Base-by-base conservation (phyloP, 2,888 invertebrate species). In the Sinelater perroti region DNA sequence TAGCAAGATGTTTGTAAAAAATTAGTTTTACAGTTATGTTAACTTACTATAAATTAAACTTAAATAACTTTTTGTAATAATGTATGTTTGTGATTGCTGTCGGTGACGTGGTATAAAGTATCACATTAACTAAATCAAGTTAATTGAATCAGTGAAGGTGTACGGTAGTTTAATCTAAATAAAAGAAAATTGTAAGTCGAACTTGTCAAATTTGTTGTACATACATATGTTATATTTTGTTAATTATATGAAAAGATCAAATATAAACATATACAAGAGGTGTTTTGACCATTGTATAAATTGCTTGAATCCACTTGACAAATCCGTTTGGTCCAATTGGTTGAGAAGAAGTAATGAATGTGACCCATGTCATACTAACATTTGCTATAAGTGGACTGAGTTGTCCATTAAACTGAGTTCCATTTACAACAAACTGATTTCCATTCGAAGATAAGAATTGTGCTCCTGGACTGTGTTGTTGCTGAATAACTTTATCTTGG, bases 331-430 rank as follows among this genome's bases (percentile, higher is more conserved):
- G 69, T 56, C 82, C 71, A 21, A 82, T 79, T 67, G 80, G 80
- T 33, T 76, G 78, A 8, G 85, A 83, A 24, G 82, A 81, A 4
- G 84, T 75, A 68, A 83, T 85, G 67, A 86, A 86, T 0, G 85
- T 81, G 8, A 88, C 86, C 67, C 84, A 83, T 21, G 86, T 85
- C 0, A 89, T 89, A 73, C 88, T 89, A 26, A 90, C 82, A 65
- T 86, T 89, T 0, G 89, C 87, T 1, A 90, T 84, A 38, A 93
- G 82, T 0, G 92, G 92, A 77, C 92, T 93, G 40, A 91, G 74
- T 69, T 91, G 91, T 0, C 90, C 90, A 57, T 87, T 88, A 67
- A 88, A 87, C 51, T 84, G 85, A 0, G 87, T 83, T 51, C 89
- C 87, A 67, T 88, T 90, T 64, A 91, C 87, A 70, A 91, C 85